These are phyloP conservation scores for Nemoura dubitans DNA, from an alignment of 2,888 invertebrate genomes.

Conservation along the genomic window DNA sequence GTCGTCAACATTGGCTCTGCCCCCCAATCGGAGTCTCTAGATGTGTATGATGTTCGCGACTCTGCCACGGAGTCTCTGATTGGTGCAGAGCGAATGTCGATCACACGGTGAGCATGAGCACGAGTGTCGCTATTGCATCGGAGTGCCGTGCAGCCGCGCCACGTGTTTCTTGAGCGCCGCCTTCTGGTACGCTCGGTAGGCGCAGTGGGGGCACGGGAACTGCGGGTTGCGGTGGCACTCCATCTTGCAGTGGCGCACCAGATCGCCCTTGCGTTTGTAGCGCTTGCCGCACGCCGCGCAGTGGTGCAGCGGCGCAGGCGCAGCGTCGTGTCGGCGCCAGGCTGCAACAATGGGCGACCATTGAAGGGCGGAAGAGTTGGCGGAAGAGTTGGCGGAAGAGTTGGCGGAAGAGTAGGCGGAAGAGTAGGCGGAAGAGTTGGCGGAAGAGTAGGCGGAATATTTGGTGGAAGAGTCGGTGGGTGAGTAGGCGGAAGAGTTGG, in stretches of 20 bases:
- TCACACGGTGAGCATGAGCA: not conserved
- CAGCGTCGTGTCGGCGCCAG: not conserved
- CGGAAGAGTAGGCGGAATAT: too few species aligned
- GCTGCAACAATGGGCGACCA: not conserved
- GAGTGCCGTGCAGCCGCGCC: not conserved
- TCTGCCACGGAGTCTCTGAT: too few species aligned
- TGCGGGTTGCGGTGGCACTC: not conserved
- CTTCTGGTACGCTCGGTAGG: not conserved
- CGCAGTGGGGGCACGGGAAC: not conserved
- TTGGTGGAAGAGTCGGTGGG: too few species aligned
- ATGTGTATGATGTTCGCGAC: too few species aligned
- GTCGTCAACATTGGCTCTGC: too few species aligned
- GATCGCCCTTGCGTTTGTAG: conserved; percentile 22
- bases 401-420: too few species aligned
- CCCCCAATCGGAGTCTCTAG: too few species aligned
- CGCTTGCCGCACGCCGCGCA: not conserved
- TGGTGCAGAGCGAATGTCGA: not conserved
- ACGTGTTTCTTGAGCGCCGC: not conserved
- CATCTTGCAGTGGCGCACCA: not conserved
- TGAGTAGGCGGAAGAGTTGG: too few species aligned
- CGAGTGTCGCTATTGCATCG: too few species aligned
- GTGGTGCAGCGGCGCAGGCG: not conserved
- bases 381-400: not conserved
- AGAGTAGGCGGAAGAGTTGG: too few species aligned
- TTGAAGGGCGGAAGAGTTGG: not conserved